Evolutionary conservation across 2,797 vertebrate species (phyloP).

Genomic region (Amphiprion clarkii): DNA sequence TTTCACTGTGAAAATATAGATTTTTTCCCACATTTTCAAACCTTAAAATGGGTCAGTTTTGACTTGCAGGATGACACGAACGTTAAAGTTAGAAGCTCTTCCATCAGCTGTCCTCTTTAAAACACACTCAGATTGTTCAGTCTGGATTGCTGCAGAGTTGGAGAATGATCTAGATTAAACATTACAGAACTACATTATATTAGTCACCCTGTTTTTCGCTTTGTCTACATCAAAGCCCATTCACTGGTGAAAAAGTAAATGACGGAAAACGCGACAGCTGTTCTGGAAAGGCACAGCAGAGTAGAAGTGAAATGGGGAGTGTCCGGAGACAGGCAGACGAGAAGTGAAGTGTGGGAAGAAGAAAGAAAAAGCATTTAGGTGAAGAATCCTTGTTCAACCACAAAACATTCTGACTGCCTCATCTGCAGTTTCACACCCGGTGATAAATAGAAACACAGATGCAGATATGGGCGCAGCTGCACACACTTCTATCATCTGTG

Average conservation of each 20-base stretch:
- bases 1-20: too few relatives aligned
- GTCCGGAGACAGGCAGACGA: not conserved
- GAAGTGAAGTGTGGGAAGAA: constrained; percentile 15
- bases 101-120: not conserved
- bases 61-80: too few relatives aligned
- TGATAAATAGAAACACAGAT: constrained; percentile 10
- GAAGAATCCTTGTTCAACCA: constrained; percentile 11
- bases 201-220: not conserved
- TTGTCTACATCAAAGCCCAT: not conserved
- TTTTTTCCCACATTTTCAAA: too few relatives aligned
- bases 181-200: not conserved
- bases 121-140: not conserved
- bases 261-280: not conserved
- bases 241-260: not conserved
- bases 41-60: too few relatives aligned
- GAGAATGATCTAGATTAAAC: not conserved
- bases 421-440: not conserved
- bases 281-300: constrained; percentile 1
- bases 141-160: not conserved
- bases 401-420: constrained; percentile 6
- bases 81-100: not conserved
- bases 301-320: not conserved
- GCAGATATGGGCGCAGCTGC: not conserved
- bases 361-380: constrained; percentile 13
- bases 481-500: not conserved